These are phyloP conservation scores for Drosophila teissieri DNA, from an alignment of 1,140 invertebrate species.

Conservation along the genomic window DNA sequence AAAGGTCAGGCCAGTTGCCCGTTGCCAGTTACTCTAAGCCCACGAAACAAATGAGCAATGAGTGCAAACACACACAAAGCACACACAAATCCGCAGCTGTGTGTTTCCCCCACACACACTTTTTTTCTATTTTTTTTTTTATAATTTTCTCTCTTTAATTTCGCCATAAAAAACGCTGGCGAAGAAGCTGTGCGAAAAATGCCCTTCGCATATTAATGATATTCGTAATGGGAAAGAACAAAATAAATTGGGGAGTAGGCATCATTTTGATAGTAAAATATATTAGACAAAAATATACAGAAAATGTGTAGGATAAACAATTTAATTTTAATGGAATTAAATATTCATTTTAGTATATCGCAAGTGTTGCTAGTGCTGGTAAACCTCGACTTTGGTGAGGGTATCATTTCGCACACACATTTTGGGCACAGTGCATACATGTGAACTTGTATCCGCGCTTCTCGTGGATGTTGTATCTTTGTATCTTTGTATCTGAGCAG, in stretches of 20 bases:
- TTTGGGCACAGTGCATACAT: not conserved
- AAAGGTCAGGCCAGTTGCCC: slow-evolving; percentile 61
- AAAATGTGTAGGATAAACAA: no score
- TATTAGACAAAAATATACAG: no score
- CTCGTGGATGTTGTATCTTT: slow-evolving; percentile 1
- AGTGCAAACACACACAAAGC: slow-evolving; percentile 33
- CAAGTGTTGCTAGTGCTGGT: no score
- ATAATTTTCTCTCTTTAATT: slow-evolving; percentile 11
- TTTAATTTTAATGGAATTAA: no score
- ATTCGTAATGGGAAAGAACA: no score
- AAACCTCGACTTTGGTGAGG: not conserved
- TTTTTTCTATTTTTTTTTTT: slow-evolving; percentile 7
- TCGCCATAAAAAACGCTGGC: slow-evolving; percentile 19
- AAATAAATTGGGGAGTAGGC: no score
- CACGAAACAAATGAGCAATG: slow-evolving; percentile 51
- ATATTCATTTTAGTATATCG: not conserved
- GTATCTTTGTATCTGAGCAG: slow-evolving; percentile 26
- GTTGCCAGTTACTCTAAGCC: slow-evolving; percentile 27
- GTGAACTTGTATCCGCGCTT: slow-evolving; percentile 21
- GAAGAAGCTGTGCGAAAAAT: slow-evolving; percentile 9
- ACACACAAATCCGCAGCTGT: slow-evolving; percentile 19
- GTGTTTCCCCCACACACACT: not conserved
- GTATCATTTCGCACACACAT: slow-evolving; percentile 33
- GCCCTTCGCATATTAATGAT: not conserved
- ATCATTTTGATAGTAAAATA: no score